Evolutionary conservation across 2,113 vertebrate species (phyloP).

Genomic region (Chloropsis cyanopogon): DNA sequence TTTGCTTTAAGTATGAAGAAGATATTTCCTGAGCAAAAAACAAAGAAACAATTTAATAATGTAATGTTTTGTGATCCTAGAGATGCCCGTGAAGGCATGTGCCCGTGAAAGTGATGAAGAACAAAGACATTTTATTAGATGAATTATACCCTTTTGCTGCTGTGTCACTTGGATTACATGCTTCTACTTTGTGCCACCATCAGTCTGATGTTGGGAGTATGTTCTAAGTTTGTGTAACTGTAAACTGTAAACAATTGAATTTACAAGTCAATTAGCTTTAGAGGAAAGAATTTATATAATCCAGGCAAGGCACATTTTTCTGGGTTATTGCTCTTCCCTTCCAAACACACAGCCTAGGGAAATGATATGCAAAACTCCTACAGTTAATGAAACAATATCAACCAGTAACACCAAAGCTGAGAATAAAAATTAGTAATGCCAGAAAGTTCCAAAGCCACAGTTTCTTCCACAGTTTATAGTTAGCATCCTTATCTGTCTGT

Average conservation of each 20-base stretch:
- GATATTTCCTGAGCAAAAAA: not conserved
- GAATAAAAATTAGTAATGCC: not conserved
- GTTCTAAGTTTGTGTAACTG: not conserved
- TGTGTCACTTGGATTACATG: not conserved
- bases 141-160: not conserved
- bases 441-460: not conserved
- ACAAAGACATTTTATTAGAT: not conserved
- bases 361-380: not conserved
- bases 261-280: not conserved
- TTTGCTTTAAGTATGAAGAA: not conserved
- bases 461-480: not conserved
- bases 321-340: not conserved
- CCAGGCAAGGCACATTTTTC: not conserved
- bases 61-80: not conserved
- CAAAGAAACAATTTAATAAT: not conserved
- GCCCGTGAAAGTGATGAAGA: not conserved
- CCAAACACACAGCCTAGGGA: not conserved
- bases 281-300: not conserved
- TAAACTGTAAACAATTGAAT: not conserved
- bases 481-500: not conserved
- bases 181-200: not conserved
- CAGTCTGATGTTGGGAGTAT: not conserved
- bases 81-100: fast-evolving
- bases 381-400: not conserved
- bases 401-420: not conserved